A percentile compares a stretch with the other conserved stretches of the same genome.
Conservation (phyloP, 1,140 invertebrate species). For the Coenobita brevimanus region DNA sequence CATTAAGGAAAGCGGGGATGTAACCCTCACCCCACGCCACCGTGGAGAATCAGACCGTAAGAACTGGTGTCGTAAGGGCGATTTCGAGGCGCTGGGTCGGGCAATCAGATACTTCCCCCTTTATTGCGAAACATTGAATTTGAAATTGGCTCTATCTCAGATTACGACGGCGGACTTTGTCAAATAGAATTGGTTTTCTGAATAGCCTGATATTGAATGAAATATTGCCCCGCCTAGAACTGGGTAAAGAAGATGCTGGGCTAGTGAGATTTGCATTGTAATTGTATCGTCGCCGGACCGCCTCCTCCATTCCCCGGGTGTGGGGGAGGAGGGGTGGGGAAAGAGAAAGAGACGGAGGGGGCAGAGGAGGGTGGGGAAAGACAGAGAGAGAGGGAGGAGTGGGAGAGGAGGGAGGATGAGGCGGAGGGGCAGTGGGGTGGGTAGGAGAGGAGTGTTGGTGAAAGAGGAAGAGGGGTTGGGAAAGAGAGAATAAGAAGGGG, state of each 20-base stretch:
- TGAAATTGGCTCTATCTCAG: constrained; percentile 68
- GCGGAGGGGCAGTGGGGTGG: background rate
- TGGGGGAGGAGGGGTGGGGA: constrained; percentile 13
- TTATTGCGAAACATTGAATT: constrained; percentile 68
- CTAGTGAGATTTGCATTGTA: constrained; percentile 65
- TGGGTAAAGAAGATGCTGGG: constrained; percentile 56
- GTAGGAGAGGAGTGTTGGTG: background rate
- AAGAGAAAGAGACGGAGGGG: background rate
- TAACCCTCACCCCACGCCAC: constrained; percentile 1
- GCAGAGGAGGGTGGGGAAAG: background rate
- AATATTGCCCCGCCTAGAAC: constrained; percentile 61
- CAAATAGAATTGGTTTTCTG: constrained; percentile 68
- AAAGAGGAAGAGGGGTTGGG: background rate
- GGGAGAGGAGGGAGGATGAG: background rate
- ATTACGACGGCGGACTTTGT: constrained; percentile 67
- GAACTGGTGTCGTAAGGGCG: constrained; percentile 34
- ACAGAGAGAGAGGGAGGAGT: constrained; percentile 16
- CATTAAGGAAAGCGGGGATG: constrained; percentile 56
- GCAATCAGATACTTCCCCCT: constrained; percentile 65
- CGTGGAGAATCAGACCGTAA: constrained; percentile 46
- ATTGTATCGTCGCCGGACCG: constrained; percentile 59
- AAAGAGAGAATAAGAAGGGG: background rate
- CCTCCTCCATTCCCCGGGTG: background rate
- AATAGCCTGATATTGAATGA: constrained; percentile 68
- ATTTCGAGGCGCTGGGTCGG: constrained; percentile 7